Base-by-base conservation (phyloP, 2,113 vertebrate genomes). In the Gymnocephalus cernua region DNA sequence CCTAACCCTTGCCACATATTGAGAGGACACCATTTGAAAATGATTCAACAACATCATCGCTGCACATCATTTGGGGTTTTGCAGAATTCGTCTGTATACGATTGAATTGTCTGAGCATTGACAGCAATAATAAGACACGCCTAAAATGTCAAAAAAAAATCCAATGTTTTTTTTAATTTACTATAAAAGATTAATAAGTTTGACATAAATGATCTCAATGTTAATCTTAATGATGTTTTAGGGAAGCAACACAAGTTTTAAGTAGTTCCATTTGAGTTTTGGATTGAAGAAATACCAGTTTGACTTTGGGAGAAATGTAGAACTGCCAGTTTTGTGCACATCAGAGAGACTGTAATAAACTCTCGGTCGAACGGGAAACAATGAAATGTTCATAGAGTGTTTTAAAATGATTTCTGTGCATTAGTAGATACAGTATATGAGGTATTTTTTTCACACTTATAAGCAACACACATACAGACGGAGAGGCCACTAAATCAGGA, bases 301-400 rank as follows among this genome's bases (percentile, higher is more conserved):
- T 23, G 21, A 6, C 32, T 70, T 44, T 16, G 8, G 23, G 38
- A 38, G 45, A 65, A 58, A 23, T 10, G 15, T 15, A 68, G 21
- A 57, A 64, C 51, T 57, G 78, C 78, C 61, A 56, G 45, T 74
- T 78, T 53, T 69, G 56, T 69, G 65, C 44, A 62, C 65, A 27
- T 59, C 29, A 68, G 64, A 68, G 29, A 68, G 44, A 59, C 53
- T 66, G 19, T 45, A 38, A 38, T 29, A 32, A 56, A 66, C 51
- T 59, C 44, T 44, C 27, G 32, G 53, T 53, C 70, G 4, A 9
- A 74, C 0, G 16, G 23, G 27, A 51, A 71, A 35, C 27, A 32
- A 13, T 45, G 63, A 70, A 44, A n/a, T 25, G 50, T 57, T 48
- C 38, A 54, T 23, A 9, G 1, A 27, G 56, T 44, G 56, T 25